Base-by-base conservation (phyloP, 2,113 vertebrate genomes). In the Microcebus lehilahytsara region DNA sequence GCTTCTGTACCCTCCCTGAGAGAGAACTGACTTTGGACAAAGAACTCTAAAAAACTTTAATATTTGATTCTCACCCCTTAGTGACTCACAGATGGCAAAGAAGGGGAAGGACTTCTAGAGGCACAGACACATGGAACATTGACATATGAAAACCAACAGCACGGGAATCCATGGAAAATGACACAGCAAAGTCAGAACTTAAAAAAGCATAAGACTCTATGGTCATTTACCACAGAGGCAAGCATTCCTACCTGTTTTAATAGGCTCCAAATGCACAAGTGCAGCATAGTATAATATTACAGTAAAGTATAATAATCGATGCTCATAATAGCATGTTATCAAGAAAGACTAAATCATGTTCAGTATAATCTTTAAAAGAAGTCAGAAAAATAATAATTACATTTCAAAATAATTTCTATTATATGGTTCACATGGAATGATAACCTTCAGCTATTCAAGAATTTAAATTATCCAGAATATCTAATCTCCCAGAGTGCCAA, bases 361-460 rank as follows among this genome's bases (percentile, higher is more conserved):
- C 37, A 37, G 7, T 32, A 85, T 49, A 93, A 93, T 58, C 56
- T 91, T 94, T 72, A 46, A 71, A 90, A 60, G 37, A 78, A 49
- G 25, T 72, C 30, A 75, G 23, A 16, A 91, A 97, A 96, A 91
- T 64, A 96, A 34, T 72, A 90, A 80, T 84, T 93, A 83, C 0
- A 86, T 37, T 83, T 89, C 60, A 86, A 72, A 96, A 92, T 46
- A 19, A 85, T 66, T 66, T 22, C 9, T 93, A 19, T 77, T 49
- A 69, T 9, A 22, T 85, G 10, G 14, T 85, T 88, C n/a, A 9
- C 71, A 58, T 74, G 23, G 62, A 91, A 66, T 27, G 66, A 77
- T 32, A 85, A 69, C 8, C 22, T 85, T 89, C 60, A 30, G 16
- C 77, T 84, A 78, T 49, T 19, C 37, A 78, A 74, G 37, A 93